Conservation (phyloP, 2,888 invertebrate genomes). For the Brachyptera putata region DNA sequence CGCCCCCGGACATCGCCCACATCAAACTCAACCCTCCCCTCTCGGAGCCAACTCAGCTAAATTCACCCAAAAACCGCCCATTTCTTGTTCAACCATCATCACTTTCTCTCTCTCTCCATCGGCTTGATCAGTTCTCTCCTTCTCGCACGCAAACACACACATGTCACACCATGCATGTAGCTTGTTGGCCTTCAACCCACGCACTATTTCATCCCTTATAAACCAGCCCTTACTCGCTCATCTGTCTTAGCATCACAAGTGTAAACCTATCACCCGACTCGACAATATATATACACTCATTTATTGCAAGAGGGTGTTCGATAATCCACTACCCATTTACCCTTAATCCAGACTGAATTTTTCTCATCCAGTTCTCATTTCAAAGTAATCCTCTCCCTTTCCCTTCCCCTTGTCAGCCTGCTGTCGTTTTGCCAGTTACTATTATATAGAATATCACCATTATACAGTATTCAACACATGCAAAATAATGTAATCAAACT, state of each 20-base stretch:
- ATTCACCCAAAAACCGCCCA: slow-evolving; percentile 18
- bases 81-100: slow-evolving; percentile 25
- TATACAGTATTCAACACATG: slow-evolving; percentile 14
- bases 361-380: slow-evolving; percentile 27
- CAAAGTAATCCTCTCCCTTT: slow-evolving; percentile 24
- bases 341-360: slow-evolving; percentile 21
- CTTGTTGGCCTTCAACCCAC: slow-evolving; percentile 1
- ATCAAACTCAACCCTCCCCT: neutral
- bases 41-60: slow-evolving; percentile 20
- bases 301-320: neutral
- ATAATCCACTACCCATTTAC: slow-evolving; percentile 11
- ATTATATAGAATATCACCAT: neutral
- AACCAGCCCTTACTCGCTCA: neutral
- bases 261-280: neutral
- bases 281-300: neutral
- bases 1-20: too few relatives aligned
- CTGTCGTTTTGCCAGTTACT: neutral
- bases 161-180: neutral
- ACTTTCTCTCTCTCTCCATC: slow-evolving; percentile 16
- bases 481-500: slow-evolving; percentile 19
- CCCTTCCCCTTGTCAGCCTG: neutral
- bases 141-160: neutral
- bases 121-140: too few relatives aligned
- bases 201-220: neutral
- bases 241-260: neutral